Evolutionary conservation across 2,113 vertebrate genomes (phyloP).

Genomic region (Micromys minutus): DNA sequence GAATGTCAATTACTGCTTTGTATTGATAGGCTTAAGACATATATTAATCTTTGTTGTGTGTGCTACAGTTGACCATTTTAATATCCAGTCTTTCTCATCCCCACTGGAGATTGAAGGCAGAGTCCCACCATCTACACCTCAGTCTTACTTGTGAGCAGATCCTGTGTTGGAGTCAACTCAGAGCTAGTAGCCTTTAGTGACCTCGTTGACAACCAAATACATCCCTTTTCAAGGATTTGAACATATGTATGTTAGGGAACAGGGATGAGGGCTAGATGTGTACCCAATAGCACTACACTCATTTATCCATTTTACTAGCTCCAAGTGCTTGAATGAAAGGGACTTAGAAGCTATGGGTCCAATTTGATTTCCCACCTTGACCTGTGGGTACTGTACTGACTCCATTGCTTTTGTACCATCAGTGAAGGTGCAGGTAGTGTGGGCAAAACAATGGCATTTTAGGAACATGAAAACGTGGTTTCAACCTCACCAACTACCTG

Average conservation of each 20-base stretch:
- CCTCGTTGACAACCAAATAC: no score
- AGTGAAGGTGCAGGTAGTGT: fast-evolving
- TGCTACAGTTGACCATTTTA: background rate
- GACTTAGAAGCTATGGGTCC: fast-evolving
- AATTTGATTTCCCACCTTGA: background rate
- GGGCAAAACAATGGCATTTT: background rate
- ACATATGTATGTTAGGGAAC: no score
- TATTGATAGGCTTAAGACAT: background rate
- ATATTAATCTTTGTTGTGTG: background rate
- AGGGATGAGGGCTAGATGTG: background rate
- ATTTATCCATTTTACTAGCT: background rate
- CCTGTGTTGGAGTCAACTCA: background rate
- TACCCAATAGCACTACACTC: background rate
- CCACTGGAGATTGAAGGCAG: no score
- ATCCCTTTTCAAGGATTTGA: background rate
- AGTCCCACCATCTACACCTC: background rate
- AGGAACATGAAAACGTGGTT: fast-evolving
- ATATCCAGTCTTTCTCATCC: background rate
- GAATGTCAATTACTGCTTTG: background rate
- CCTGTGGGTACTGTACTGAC: fast-evolving
- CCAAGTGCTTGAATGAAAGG: background rate
- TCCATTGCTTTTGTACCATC: background rate
- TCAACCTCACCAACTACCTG: background rate
- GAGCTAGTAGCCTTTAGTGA: background rate
- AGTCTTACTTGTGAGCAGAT: no score